phyloP scores from a whole-genome alignment of 2,113 vertebrate species.

The Octodon degus region DNA sequence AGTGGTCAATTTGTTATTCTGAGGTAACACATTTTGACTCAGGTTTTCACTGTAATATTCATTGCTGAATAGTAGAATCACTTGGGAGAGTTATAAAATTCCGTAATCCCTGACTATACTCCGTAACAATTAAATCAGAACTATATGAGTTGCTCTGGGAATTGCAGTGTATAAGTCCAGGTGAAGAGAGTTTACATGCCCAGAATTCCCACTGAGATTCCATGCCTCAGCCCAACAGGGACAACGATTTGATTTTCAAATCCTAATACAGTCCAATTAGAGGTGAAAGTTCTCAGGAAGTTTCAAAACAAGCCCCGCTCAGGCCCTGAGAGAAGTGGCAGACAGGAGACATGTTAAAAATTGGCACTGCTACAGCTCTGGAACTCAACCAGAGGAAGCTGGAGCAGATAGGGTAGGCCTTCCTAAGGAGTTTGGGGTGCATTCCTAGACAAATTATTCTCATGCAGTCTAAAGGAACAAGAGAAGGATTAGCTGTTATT shows the following conservation, averaged over 20 bases:
- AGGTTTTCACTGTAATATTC: not conserved
- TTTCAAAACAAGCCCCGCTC: not conserved
- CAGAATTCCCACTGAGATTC: not conserved
- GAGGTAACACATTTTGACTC: not conserved
- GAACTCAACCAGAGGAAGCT: not conserved
- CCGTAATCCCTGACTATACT: not conserved
- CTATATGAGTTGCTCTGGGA: not conserved
- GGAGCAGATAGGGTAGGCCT: not conserved
- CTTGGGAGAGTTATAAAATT: not conserved
- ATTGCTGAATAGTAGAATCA: not conserved
- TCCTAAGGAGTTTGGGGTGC: not conserved
- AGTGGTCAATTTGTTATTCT: too few species aligned
- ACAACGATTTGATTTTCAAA: not conserved
- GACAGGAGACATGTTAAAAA: not conserved
- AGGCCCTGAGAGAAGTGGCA: not conserved
- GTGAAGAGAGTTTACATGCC: not conserved
- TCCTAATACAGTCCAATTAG: not conserved
- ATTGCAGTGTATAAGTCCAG: too few species aligned
- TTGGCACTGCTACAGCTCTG: not conserved
- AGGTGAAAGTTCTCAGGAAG: not conserved
- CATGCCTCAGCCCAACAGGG: too few species aligned
- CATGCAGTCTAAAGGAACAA: not conserved
- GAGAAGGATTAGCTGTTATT: not conserved
- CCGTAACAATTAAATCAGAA: slow-evolving; percentile 16
- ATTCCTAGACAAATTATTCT: not conserved